Conservation (phyloP, 2,888 invertebrate species). For the Mantis religiosa region DNA sequence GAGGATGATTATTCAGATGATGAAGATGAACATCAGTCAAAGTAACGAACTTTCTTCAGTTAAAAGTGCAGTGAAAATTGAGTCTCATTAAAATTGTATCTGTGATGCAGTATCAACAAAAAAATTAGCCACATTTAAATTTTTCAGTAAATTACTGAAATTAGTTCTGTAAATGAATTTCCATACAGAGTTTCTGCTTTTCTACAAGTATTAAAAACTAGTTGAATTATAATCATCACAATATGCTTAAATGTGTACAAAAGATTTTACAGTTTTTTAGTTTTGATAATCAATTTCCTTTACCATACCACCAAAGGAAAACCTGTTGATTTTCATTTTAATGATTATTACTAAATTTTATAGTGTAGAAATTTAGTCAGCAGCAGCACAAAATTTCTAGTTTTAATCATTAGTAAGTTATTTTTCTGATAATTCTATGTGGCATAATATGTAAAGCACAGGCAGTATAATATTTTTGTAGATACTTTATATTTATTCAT, state of each 20-base stretch:
- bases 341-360: neutral
- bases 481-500: neutral
- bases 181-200: neutral
- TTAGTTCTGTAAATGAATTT: neutral
- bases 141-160: neutral
- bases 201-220: neutral
- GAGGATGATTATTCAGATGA: conserved; percentile 28
- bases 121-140: neutral
- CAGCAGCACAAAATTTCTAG: neutral
- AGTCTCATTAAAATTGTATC: neutral
- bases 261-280: neutral
- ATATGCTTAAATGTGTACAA: neutral
- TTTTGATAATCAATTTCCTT: neutral
- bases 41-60: neutral
- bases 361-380: neutral
- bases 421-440: neutral
- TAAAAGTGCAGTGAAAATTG: neutral
- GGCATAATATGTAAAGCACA: neutral
- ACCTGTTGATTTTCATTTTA: neutral
- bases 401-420: neutral
- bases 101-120: neutral
- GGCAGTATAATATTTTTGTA: neutral
- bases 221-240: neutral
- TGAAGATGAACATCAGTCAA: conserved; percentile 26
- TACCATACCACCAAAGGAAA: neutral